These are phyloP conservation scores for Cryptus armator DNA, from an alignment of 2,888 invertebrate genomes.

Conservation along the genomic window DNA sequence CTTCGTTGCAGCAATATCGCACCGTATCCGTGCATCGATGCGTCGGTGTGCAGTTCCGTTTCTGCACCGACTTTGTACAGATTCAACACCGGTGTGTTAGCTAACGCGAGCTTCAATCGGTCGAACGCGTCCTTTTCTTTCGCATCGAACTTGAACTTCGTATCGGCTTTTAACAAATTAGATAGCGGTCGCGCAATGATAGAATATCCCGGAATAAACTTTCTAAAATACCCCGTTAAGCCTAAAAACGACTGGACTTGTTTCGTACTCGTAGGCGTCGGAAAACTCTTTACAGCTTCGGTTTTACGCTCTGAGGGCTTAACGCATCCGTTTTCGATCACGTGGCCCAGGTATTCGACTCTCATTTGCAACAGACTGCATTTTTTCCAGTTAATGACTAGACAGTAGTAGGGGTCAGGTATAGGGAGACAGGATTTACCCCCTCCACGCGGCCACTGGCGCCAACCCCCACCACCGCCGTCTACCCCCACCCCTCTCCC, in stretches of 20 bases:
- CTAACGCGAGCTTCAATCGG: constrained; percentile 64
- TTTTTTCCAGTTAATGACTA: constrained; percentile 56
- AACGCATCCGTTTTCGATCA: background rate
- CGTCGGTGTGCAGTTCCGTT: constrained; percentile 65
- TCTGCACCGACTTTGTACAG: constrained; percentile 25
- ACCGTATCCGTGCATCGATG: constrained; percentile 64
- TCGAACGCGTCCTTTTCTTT: constrained; percentile 41
- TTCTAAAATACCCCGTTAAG: constrained; percentile 59
- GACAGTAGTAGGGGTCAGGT: no score
- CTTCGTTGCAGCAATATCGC: constrained; percentile 69
- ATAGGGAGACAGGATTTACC: no score
- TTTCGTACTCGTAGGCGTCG: background rate
- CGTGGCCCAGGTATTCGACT: constrained; percentile 31
- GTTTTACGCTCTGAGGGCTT: background rate
- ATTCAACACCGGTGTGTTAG: constrained; percentile 24
- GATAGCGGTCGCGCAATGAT: constrained; percentile 57
- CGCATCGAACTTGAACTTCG: constrained; percentile 44
- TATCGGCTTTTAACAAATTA: constrained; percentile 26
- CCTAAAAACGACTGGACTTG: constrained; percentile 59
- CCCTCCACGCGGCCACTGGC: no score
- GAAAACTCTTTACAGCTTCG: background rate
- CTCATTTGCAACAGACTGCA: constrained; percentile 35
- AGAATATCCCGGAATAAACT: constrained; percentile 59
- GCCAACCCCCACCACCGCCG: no score
- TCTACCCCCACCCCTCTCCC: no score